Conservation (phyloP, 92 coral and sea anemone genomes). For the Parazoanthus atlanticus region DNA sequence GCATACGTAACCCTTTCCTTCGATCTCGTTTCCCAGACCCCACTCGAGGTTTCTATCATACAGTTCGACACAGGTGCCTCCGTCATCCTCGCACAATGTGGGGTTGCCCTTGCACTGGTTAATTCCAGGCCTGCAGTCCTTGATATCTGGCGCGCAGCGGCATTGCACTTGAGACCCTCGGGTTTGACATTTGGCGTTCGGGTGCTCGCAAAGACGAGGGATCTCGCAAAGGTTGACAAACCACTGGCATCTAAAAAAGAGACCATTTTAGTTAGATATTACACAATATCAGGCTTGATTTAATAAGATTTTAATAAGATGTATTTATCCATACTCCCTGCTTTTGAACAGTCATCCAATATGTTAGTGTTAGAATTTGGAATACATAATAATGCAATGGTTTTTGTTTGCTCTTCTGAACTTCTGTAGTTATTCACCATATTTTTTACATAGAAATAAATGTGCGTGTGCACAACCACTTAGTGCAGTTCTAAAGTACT, state of each 20-base stretch:
- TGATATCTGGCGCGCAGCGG: constrained; percentile 61
- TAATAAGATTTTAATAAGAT: no score
- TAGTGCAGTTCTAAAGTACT: no score
- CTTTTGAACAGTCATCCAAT: no score
- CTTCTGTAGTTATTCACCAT: no score
- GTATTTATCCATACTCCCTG: no score
- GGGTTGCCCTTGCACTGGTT: constrained; percentile 94
- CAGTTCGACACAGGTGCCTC: constrained; percentile 78
- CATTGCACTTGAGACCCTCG: constrained; percentile 86
- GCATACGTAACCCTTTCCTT: constrained; percentile 82
- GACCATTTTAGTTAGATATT: no score
- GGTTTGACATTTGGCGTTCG: constrained; percentile 75
- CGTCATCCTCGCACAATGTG: constrained; percentile 77
- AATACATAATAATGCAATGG: no score
- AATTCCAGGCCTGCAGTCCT: constrained; percentile 80
- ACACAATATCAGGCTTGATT: background rate
- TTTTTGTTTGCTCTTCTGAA: no score
- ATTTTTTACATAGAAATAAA: no score
- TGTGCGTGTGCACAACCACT: no score
- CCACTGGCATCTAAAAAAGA: constrained; percentile 81
- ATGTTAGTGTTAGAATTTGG: no score
- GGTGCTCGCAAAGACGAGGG: constrained; percentile 67
- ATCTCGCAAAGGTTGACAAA: constrained; percentile 89
- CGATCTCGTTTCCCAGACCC: constrained; percentile 78
- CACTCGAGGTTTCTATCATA: constrained; percentile 74